These are phyloP conservation scores for Drymonia ruficornis DNA, from an alignment of 2,888 invertebrate species.

Conservation along the genomic window DNA sequence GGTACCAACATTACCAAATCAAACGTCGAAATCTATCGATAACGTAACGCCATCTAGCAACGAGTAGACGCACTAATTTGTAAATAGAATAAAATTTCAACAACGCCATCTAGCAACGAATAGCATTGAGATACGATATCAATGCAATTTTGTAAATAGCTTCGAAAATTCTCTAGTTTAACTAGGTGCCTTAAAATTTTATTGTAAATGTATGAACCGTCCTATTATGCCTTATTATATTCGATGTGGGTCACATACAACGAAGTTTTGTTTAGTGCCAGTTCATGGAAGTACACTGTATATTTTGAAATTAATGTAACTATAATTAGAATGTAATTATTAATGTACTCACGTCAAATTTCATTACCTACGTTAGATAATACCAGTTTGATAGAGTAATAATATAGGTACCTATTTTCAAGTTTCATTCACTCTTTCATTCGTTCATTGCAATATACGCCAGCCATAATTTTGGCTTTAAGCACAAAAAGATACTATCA, in stretches of 20 bases:
- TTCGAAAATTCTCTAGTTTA: constrained; percentile 25
- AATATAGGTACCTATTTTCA: constrained; percentile 1
- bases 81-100: constrained; percentile 16
- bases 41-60: constrained; percentile 60
- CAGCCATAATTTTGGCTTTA: background rate
- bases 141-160: constrained; percentile 34
- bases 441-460: background rate
- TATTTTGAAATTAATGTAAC: constrained; percentile 39
- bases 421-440: background rate
- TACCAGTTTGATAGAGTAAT: background rate
- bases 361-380: constrained; percentile 17
- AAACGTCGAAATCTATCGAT: constrained; percentile 47
- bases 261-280: constrained; percentile 75
- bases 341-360: constrained; percentile 32
- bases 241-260: constrained; percentile 68
- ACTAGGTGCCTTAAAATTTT: constrained; percentile 66
- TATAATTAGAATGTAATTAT: constrained; percentile 38
- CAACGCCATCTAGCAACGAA: constrained; percentile 57
- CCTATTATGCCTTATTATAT: constrained; percentile 69
- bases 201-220: constrained; percentile 71
- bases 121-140: constrained; percentile 21
- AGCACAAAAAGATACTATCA: constrained; percentile 8
- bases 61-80: constrained; percentile 49
- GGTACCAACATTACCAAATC: constrained; percentile 43
- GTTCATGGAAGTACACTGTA: constrained; percentile 65